Evolutionary conservation across 2,113 vertebrate genomes (phyloP).

Genomic region (Ondatra zibethicus): DNA sequence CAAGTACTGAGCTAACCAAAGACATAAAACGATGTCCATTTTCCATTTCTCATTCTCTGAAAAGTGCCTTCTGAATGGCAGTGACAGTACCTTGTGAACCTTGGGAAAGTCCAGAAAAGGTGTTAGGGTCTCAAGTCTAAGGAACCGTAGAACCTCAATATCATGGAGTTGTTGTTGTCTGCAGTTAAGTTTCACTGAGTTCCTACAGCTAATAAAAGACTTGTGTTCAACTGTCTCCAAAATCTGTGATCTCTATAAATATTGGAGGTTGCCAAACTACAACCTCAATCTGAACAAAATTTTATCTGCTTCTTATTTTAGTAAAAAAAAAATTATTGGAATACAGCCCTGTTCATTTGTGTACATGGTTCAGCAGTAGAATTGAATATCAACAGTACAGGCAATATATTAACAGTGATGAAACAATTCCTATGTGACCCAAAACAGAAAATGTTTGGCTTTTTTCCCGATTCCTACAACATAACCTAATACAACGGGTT

Average conservation of each 20-base stretch:
- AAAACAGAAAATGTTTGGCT: not conserved
- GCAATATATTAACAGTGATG: not conserved
- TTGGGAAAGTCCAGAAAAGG: not conserved
- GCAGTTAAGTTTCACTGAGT: not conserved
- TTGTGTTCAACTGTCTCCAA: not conserved
- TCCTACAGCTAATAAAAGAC: not conserved
- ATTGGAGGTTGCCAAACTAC: not conserved
- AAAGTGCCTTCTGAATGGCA: not conserved
- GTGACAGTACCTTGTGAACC: not conserved
- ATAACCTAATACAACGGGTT: not conserved
- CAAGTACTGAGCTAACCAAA: not conserved
- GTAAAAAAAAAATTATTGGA: slow-evolving; percentile 47
- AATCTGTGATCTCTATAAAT: not conserved
- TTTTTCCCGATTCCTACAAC: not conserved
- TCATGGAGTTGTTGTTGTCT: not conserved
- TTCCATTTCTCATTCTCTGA: not conserved
- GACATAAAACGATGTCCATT: not conserved
- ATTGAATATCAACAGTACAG: not conserved
- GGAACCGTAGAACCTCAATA: not conserved
- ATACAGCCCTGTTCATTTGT: not conserved
- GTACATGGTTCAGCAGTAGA: not conserved
- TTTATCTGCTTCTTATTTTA: not conserved
- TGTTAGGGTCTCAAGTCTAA: not conserved
- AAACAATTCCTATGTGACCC: not conserved
- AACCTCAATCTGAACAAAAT: not conserved